phyloP scores from a whole-genome alignment of 2,888 invertebrate genomes.

The Isoperla grammatica region DNA sequence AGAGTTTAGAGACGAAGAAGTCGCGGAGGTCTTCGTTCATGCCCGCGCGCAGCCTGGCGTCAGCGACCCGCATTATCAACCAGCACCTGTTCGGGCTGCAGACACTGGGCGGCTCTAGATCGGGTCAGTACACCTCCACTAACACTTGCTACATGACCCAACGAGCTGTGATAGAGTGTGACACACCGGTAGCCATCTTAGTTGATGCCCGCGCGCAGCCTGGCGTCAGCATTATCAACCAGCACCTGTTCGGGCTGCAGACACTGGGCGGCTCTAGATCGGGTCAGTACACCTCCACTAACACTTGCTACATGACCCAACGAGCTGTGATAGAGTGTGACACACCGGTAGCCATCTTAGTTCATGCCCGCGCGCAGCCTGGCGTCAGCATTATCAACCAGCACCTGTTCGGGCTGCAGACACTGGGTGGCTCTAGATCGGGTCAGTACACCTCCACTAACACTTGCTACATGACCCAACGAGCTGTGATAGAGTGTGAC shows the following conservation, averaged over 20 bases:
- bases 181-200: no score
- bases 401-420: constrained; percentile 62
- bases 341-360: no score
- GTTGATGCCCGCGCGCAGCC: constrained; percentile 44
- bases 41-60: constrained; percentile 53
- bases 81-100: constrained; percentile 65
- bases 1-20: constrained; percentile 47
- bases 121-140: constrained; percentile 38
- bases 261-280: constrained; percentile 47
- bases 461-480: background rate
- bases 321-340: no score
- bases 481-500: no score
- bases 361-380: constrained; percentile 47
- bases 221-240: constrained; percentile 66
- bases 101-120: constrained; percentile 47
- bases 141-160: background rate
- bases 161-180: no score
- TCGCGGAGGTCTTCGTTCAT: constrained; percentile 23
- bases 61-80: constrained; percentile 66
- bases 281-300: constrained; percentile 37
- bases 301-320: background rate
- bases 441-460: constrained; percentile 36
- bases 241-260: constrained; percentile 63
- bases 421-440: constrained; percentile 46
- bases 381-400: constrained; percentile 66